These are phyloP conservation scores for Xenopus tropicalis DNA, from an alignment of 2,113 vertebrate genomes.

Conservation along the genomic window UCB_Xtro_10.0 CM004450.2:4383501-4384000, in stretches of 20 bases:
- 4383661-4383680: neutral
- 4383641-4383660: constrained; percentile 26
- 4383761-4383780: neutral
- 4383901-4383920: too few species aligned
- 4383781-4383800: neutral
- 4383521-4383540: constrained; percentile 14
- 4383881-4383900: neutral
- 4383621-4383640: constrained; percentile 4
- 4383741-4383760: constrained; percentile 5
- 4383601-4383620: neutral
- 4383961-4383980: too few species aligned
- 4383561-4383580: neutral
- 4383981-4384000: too few species aligned
- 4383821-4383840: neutral
- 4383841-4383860: neutral
- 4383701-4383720: constrained; percentile 24
- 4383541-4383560: neutral
- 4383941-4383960: too few species aligned
- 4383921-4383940: too few species aligned
- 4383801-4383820: neutral
- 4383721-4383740: constrained; percentile 29
- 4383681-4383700: neutral
- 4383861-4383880: neutral
- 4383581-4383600: neutral
- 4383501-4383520: constrained; percentile 17